These are phyloP conservation scores for Chelonoidis abingdonii DNA, from an alignment of 2,113 vertebrate species.

Conservation along the genomic window DNA sequence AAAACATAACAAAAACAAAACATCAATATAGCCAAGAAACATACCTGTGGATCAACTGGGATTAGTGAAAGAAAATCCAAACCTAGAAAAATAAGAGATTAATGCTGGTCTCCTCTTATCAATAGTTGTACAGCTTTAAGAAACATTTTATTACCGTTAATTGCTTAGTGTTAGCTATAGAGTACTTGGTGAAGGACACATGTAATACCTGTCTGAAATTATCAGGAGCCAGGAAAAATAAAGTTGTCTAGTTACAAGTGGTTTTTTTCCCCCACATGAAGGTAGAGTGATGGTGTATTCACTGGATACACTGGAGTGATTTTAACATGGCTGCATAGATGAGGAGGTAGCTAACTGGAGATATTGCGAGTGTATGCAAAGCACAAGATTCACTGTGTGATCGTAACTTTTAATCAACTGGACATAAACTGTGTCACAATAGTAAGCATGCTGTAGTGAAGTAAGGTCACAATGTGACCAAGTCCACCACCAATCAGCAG, in stretches of 20 bases:
- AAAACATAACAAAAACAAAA: neutral
- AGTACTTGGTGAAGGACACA: conserved; percentile 50
- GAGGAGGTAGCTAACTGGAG: conserved; percentile 54
- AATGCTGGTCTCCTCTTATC: conserved; percentile 24
- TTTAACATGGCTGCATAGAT: conserved; percentile 63
- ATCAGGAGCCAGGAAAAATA: conserved; percentile 60
- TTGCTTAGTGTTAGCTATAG: conserved; percentile 23
- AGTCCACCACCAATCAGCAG: conserved; percentile 72
- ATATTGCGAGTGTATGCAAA: conserved; percentile 33
- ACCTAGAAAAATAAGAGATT: conserved; percentile 81
- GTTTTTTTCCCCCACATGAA: conserved; percentile 51
- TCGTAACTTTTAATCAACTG: conserved; percentile 67
- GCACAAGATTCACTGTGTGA: conserved; percentile 62
- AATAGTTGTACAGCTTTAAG: conserved; percentile 51
- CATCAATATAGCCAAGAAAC: conserved; percentile 64
- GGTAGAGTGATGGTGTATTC: conserved; percentile 55
- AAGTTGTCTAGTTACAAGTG: conserved; percentile 35
- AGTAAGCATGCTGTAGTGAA: conserved; percentile 72
- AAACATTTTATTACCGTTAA: conserved; percentile 18
- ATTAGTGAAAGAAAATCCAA: conserved; percentile 96
- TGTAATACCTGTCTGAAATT: conserved; percentile 58
- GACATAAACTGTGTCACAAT: conserved; percentile 67
- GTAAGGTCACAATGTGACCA: conserved; percentile 75
- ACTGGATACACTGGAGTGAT: conserved; percentile 53
- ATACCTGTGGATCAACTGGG: conserved; percentile 95